phyloP scores from a whole-genome alignment of 2,113 vertebrate species.

The Bubo bubo region DNA sequence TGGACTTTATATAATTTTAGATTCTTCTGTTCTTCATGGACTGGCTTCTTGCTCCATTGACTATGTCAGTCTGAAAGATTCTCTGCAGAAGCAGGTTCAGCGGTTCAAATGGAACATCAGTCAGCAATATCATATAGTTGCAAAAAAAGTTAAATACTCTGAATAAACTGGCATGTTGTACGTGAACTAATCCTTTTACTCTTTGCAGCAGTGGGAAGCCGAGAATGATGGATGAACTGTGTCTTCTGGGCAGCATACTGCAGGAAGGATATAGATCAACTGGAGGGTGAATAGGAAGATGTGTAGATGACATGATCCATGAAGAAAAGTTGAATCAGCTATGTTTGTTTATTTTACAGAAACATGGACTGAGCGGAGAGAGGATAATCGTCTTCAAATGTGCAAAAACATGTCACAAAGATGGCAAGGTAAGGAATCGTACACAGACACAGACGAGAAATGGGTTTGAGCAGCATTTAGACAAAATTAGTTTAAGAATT shows the following conservation, averaged over 20 bases:
- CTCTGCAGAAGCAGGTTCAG: not conserved
- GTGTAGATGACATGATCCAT: not conserved
- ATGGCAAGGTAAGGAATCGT: not conserved
- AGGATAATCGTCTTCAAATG: not conserved
- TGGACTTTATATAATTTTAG: not conserved
- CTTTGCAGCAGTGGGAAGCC: not conserved
- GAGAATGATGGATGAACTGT: not conserved
- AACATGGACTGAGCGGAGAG: not conserved
- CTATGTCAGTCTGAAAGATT: not conserved
- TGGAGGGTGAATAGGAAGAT: not conserved
- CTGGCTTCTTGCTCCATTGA: not conserved
- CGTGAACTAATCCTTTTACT: not conserved
- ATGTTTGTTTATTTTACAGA: not conserved
- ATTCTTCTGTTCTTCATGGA: not conserved
- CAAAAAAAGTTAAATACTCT: not conserved
- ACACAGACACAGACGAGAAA: not conserved
- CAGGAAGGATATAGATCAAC: not conserved
- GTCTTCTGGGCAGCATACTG: not conserved
- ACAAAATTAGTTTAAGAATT: not conserved
- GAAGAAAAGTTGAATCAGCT: not conserved
- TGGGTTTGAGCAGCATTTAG: not conserved
- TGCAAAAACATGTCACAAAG: not conserved
- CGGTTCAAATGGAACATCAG: not conserved
- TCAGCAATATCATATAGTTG: not conserved
- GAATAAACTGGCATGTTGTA: not conserved